Percentiles rank a stretch among this genome's conserved stretches.
phyloP scores from a whole-genome alignment of 2,113 vertebrate species.

The Miniopterus natalensis region DNA sequence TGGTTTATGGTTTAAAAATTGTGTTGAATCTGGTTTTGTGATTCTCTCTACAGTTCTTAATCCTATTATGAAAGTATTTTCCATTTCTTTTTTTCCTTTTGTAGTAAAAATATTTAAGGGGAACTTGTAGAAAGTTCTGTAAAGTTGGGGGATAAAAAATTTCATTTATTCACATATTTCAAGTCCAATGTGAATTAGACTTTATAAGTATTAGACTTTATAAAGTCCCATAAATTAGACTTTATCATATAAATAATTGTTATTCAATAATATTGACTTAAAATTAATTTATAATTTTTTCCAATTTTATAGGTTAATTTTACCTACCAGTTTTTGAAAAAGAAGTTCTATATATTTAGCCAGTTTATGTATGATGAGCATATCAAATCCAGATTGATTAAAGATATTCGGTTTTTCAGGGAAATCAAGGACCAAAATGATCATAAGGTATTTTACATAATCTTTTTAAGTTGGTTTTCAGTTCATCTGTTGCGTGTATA shows the following conservation, averaged over 20 bases:
- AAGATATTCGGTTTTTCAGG: constrained; percentile 99
- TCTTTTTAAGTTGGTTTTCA: constrained; percentile 19
- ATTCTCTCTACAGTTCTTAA: not conserved
- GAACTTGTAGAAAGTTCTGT: not conserved
- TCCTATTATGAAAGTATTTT: not conserved
- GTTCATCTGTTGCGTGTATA: not conserved
- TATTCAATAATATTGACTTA: constrained; percentile 8
- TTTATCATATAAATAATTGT: constrained; percentile 30
- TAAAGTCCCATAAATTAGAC: not conserved
- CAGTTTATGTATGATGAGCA: constrained; percentile 99
- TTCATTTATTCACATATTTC: constrained; percentile 18
- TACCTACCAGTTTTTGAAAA: constrained; percentile 98
- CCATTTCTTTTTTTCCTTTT: not conserved
- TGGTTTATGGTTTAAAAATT: not conserved
- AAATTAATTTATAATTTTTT: constrained; percentile 57
- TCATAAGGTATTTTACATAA: constrained; percentile 93
- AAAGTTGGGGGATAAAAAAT: not conserved
- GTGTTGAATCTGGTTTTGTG: not conserved
- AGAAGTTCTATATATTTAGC: constrained; percentile 99
- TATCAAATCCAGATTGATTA: constrained; percentile 99
- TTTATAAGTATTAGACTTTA: constrained; percentile 52
- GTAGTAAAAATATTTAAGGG: constrained; percentile 29
- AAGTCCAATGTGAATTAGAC: not conserved
- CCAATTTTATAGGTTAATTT: constrained; percentile 94
- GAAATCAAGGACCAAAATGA: constrained; percentile 99